Base-by-base conservation (phyloP, 92 coral and sea anemone species). In the Bergia sp. region DNA sequence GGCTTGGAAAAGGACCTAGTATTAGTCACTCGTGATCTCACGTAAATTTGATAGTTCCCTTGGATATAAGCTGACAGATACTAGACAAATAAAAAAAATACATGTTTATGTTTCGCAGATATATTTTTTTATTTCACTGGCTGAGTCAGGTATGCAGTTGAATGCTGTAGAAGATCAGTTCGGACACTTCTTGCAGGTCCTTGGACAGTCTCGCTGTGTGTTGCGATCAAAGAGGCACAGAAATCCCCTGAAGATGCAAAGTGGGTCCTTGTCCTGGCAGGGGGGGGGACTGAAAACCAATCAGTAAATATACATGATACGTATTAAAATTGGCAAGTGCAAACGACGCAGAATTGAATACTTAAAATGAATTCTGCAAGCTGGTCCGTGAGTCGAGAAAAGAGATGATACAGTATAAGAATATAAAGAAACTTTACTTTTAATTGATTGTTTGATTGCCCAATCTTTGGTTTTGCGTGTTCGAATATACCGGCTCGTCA, bases 151-250 rank as follows among this genome's bases (percentile, higher is more conserved):
- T 47, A 1, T 78, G 29, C 81, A 77, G 58, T 23, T 3, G 55
- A n/a, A 47, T 15, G 7, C 3, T 44, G 0, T n/a, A n/a, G 12
- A n/a, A 20, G 1, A 45, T 78, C 65, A 78, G 76, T 36, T 72
- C 1, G 76, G 76, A 7, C 82, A 78, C 58, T 47, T 78, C 42
- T 78, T 78, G 82, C 82, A 78, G 10, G 82, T 78, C 57, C 58
- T 78, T 6, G 65, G 82, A 47, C 82, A 78, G 41, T 78, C 18
- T 47, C 82, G 55, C 82, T 47, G 81, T 20, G 61, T 43, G 11
- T 77, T 77, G 36, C 61, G 40, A 36, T 78, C 82, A 45, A 78
- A 78, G 16, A 21, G 0, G 82, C 82, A 78, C 2, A 78, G 7
- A 36, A 78, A n/a, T 0, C 82, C 82, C 39, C 57, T 78, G 38